phyloP scores from a whole-genome alignment of 2,113 vertebrate genomes.

The Halcyon senegalensis region DNA sequence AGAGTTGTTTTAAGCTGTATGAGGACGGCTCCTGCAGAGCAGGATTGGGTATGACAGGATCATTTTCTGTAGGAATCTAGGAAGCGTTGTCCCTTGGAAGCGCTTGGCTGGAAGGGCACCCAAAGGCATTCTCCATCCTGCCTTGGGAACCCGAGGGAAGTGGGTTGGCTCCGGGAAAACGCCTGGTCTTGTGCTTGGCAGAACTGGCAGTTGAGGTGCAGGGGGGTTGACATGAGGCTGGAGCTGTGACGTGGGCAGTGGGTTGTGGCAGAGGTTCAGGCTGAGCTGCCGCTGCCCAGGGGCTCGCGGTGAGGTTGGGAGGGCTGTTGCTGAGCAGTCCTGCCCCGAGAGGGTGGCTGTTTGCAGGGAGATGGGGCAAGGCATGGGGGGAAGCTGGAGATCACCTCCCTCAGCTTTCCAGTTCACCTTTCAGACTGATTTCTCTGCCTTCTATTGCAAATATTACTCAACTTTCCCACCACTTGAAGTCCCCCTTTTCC shows the following conservation, averaged over 20 bases:
- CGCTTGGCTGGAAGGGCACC: neutral
- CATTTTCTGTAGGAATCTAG: neutral
- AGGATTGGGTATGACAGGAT: too few relatives aligned
- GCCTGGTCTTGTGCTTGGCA: neutral
- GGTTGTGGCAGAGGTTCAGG: neutral
- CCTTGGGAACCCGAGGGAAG: too few relatives aligned
- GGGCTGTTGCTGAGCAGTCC: neutral
- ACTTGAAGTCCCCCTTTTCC: neutral
- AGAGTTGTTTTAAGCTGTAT: neutral
- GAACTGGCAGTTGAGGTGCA: neutral
- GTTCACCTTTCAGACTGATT: neutral
- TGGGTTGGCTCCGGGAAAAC: neutral
- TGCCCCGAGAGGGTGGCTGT: accelerated
- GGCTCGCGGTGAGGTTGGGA: neutral
- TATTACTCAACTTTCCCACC: neutral
- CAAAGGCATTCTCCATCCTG: neutral
- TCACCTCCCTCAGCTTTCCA: neutral
- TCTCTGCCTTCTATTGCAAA: neutral
- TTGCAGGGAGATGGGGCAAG: neutral
- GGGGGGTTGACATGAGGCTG: neutral
- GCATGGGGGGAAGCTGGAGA: neutral
- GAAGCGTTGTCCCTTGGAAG: neutral
- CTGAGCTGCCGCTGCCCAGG: neutral
- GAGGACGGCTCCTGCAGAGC: neutral
- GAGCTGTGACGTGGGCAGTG: accelerated